Base-by-base conservation (phyloP, 37 sponge, comb jelly and placozoan species). In the Chondrilla cf. caribensis region DNA sequence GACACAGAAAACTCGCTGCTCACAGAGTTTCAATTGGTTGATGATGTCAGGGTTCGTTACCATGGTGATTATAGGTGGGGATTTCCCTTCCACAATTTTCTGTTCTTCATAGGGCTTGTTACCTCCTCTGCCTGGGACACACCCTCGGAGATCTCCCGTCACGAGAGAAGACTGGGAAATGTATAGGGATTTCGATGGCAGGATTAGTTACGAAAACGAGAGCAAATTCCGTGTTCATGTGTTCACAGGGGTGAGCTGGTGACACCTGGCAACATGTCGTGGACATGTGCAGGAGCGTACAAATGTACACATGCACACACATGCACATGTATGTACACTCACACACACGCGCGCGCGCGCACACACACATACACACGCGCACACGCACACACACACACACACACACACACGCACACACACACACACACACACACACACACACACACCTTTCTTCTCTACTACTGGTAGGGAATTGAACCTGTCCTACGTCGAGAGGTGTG, bases 401-500 rank as follows among this genome's bases (percentile, higher is more conserved):
- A 47, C 51, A 47, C 51, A 47, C 51, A 47, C 51, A 47, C 51
- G 11, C 51, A 47, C 51, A 47, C 51, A 47, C 51, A 47, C 51
- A 47, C 51, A 47, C 51, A 11, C 11, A 11, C 51, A 47, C 51
- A 47, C 51, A 47, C 51, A 47, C 51, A 47, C 51, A 47, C 51
- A 47, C 51, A 47, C 51, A 47, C 6, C 29, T 19, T 62, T 7
- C 29, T 9, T 28, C 6, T 29, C 29, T 62, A 4, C 15, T 62
- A 29, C 64, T 62, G 8, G n/a, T 81, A 97, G 97, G 97, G 99
- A 40, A 72, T 96, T 54, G 83, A 79, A 22, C 78, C 73, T 35
- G 84, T 78, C 17, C 35, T 95, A 36, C 54, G 99, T 2, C 80
- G 54, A 25, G 93, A 96, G 66, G 89, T 86, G 28, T 98, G 99